These are phyloP conservation scores for Plebejus anna DNA, from an alignment of 2,888 invertebrate genomes.

Conservation along the genomic window DNA sequence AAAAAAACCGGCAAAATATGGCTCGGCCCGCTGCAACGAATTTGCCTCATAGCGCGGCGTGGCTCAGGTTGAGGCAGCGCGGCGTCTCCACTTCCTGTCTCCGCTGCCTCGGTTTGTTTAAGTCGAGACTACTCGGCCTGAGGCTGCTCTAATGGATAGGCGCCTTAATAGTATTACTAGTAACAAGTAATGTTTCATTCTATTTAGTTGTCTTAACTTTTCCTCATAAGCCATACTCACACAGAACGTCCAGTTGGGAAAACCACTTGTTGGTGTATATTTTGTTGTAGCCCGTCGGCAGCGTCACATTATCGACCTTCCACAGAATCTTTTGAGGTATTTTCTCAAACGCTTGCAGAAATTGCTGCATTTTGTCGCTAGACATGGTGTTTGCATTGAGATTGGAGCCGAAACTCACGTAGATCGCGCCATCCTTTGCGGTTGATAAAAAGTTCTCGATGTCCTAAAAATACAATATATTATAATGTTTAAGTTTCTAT, in stretches of 20 bases:
- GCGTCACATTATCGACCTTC: constrained; percentile 84
- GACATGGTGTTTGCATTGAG: constrained; percentile 82
- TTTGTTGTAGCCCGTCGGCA: constrained; percentile 78
- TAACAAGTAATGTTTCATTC: too few species aligned
- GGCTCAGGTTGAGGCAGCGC: too few species aligned
- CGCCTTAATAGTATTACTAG: too few species aligned
- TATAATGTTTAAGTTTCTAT: not conserved
- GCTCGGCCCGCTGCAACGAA: too few species aligned
- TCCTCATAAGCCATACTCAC: constrained; percentile 64
- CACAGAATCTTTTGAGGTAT: constrained; percentile 84
- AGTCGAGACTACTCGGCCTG: too few species aligned
- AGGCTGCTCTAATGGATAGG: too few species aligned
- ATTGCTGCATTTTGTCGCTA: constrained; percentile 71
- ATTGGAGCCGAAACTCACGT: constrained; percentile 87
- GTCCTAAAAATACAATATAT: constrained; percentile 61
- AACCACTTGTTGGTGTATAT: constrained; percentile 82
- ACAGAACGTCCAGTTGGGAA: constrained; percentile 84
- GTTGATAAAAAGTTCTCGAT: constrained; percentile 81
- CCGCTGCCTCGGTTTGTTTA: too few species aligned
- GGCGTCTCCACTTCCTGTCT: too few species aligned
- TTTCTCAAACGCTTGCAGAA: constrained; percentile 80
- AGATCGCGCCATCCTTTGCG: constrained; percentile 82
- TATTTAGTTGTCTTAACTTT: not conserved
- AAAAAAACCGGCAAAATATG: too few species aligned
- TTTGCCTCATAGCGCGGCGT: too few species aligned